These are phyloP conservation scores for Pelecanus crispus DNA, from an alignment of 2,113 vertebrate genomes.

Conservation along the genomic window DNA sequence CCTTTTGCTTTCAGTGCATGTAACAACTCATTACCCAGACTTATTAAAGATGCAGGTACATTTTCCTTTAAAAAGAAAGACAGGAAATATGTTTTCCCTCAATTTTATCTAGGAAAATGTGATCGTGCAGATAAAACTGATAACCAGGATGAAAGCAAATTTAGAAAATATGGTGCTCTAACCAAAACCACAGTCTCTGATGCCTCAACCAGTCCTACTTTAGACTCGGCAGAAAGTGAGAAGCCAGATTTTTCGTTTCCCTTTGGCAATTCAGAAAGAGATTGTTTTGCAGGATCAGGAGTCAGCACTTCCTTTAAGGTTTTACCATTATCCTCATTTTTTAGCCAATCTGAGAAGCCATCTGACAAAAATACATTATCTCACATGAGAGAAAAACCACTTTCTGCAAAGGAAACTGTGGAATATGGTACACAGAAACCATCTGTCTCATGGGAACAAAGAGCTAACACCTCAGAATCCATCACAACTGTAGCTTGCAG, in stretches of 20 bases:
- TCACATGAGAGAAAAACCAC: neutral
- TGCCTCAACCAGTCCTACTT: neutral
- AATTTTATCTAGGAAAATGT: constrained; percentile 24
- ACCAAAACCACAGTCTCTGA: neutral
- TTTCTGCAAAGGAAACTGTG: neutral
- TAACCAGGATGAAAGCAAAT: neutral
- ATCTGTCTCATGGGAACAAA: neutral
- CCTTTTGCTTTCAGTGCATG: constrained; percentile 1
- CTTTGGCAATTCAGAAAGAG: neutral
- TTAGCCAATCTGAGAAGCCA: neutral
- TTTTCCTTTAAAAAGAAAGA: constrained; percentile 14
- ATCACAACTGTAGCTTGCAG: neutral
- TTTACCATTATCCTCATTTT: neutral
- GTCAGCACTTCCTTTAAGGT: neutral
- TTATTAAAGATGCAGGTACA: neutral
- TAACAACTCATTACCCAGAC: neutral
- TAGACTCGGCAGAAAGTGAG: neutral
- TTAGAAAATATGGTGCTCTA: neutral
- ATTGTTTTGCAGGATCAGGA: neutral
- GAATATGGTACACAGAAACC: neutral
- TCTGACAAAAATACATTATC: neutral
- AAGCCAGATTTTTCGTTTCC: neutral
- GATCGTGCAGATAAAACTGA: neutral
- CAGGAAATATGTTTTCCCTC: constrained; percentile 2
- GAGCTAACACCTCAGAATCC: neutral